A percentile compares a stretch with the other conserved stretches of the same genome.
phyloP scores from a whole-genome alignment of 2,888 invertebrate species.

The Chirona hameri region DNA sequence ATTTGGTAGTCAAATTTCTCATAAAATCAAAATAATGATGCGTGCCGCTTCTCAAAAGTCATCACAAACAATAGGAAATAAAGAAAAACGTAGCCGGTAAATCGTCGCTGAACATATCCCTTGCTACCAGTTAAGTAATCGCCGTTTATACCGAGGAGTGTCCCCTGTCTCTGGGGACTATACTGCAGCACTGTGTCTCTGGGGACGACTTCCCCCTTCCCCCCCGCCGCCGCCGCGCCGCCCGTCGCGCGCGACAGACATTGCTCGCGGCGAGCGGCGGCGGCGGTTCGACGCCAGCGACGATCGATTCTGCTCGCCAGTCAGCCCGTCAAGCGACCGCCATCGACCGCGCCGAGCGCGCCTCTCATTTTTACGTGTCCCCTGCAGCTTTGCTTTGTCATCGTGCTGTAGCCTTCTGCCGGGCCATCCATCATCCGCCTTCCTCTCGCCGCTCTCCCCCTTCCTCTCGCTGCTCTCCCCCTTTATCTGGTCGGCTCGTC shows the following conservation, averaged over 20 bases:
- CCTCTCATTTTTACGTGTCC: constrained; percentile 26
- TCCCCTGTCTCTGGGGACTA: no score
- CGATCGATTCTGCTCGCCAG: neutral
- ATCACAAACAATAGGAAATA: no score
- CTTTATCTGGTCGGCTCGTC: constrained; percentile 24
- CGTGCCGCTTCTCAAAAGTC: no score
- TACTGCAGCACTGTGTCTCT: no score
- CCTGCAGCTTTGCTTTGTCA: constrained; percentile 28
- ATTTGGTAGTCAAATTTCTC: no score
- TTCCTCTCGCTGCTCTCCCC: constrained; percentile 24
- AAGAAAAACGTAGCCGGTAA: no score
- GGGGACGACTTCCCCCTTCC: no score
- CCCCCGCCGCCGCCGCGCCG: no score
- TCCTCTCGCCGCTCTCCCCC: constrained; percentile 13
- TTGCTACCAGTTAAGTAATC: no score
- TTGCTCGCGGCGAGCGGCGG: neutral
- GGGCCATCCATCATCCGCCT: constrained; percentile 22
- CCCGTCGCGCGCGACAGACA: neutral
- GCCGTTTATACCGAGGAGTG: no score
- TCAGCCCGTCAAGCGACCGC: neutral
- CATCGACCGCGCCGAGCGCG: neutral
- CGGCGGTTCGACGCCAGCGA: neutral
- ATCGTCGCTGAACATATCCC: no score
- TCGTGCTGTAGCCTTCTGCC: constrained; percentile 26
- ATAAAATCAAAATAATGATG: no score